Evolutionary conservation across 2,113 vertebrate genomes (phyloP).

Genomic region (Phalacrocorax brasilianus): DNA sequence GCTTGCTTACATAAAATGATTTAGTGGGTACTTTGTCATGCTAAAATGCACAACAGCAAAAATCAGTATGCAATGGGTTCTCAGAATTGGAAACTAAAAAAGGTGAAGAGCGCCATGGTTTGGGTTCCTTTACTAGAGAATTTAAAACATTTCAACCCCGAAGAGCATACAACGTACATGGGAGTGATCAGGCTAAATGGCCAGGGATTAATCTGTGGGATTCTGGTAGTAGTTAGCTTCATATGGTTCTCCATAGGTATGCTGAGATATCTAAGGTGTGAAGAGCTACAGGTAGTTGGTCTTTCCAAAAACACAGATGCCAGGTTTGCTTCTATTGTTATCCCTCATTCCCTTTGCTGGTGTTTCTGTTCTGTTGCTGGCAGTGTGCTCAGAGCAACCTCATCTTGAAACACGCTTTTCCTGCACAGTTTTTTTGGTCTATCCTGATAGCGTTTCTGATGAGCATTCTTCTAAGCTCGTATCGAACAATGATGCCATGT

Average conservation of each 20-base stretch:
- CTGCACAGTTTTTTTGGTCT: not conserved
- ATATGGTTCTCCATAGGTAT: not conserved
- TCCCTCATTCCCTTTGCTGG: not conserved
- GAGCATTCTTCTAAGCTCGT: not conserved
- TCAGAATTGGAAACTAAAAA: not conserved
- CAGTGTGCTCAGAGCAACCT: not conserved
- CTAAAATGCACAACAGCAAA: not conserved
- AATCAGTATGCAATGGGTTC: not conserved
- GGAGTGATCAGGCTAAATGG: not conserved
- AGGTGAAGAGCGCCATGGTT: not conserved
- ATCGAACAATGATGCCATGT: fast-evolving
- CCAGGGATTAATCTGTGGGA: not conserved
- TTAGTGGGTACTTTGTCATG: not conserved
- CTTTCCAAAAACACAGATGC: not conserved
- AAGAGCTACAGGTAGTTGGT: not conserved
- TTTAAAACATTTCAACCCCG: fast-evolving
- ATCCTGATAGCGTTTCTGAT: not conserved
- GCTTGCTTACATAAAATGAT: not conserved
- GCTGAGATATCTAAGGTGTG: not conserved
- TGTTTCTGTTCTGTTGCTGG: not conserved
- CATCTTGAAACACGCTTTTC: not conserved
- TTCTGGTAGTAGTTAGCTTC: not conserved
- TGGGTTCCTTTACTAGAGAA: not conserved
- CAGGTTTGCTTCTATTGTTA: not conserved
- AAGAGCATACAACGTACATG: not conserved